A percentile compares a stretch with the other conserved stretches of the same genome.
Conservation (phyloP, 1,140 invertebrate genomes). For the Diorhabda elongata region DNA sequence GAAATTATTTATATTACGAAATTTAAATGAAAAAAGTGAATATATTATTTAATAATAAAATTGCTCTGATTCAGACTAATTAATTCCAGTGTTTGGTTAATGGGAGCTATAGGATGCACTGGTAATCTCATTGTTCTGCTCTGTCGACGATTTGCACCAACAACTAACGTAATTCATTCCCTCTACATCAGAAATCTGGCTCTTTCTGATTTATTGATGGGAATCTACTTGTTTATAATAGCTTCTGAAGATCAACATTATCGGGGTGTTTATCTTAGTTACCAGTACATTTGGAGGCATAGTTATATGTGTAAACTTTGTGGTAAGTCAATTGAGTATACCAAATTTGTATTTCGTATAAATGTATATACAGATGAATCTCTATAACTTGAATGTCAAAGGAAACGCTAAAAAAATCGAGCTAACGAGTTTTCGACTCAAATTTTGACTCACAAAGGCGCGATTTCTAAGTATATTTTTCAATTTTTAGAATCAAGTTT, state of each 20-base stretch:
- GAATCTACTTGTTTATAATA: constrained; percentile 64
- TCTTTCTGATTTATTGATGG: constrained; percentile 66
- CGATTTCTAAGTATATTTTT: too few species aligned
- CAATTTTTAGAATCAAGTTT: too few species aligned
- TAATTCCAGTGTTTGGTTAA: constrained; percentile 59
- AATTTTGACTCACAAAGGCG: too few species aligned
- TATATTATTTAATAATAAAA: too few species aligned
- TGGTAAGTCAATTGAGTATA: constrained; percentile 42
- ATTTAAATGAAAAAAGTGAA: too few species aligned
- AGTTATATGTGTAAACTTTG: constrained; percentile 54
- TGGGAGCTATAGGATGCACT: constrained; percentile 58
- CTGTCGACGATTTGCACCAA: constrained; percentile 52
- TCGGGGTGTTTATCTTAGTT: constrained; percentile 56
- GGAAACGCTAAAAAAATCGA: too few species aligned
- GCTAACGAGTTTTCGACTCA: too few species aligned
- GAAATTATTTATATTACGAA: too few species aligned
- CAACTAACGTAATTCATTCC: constrained; percentile 55
- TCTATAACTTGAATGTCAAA: too few species aligned
- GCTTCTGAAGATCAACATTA: constrained; percentile 58
- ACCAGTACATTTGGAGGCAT: constrained; percentile 58
- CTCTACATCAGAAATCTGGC: constrained; percentile 62
- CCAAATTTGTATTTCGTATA: too few species aligned
- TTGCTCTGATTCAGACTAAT: too few species aligned
- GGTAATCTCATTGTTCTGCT: constrained; percentile 63
- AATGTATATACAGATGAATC: too few species aligned